phyloP scores from a whole-genome alignment of 2,797 vertebrate species.

The Salmo trutta region DNA sequence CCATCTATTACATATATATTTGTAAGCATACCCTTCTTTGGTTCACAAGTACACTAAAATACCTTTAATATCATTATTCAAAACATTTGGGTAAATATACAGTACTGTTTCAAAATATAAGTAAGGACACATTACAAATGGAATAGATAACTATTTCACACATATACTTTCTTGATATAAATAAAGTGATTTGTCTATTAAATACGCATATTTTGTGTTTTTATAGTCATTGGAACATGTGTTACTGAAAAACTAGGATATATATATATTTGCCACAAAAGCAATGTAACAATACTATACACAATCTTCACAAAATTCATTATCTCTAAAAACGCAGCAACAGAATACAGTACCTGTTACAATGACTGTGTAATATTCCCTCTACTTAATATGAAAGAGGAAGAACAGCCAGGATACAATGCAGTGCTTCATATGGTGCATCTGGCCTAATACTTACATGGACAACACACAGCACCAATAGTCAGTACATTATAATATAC shows the following conservation, averaged over 20 bases:
- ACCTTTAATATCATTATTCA: conserved; percentile 78
- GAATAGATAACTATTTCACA: conserved; percentile 85
- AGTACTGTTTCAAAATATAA: conserved; percentile 82
- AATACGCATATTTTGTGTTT: conserved; percentile 67
- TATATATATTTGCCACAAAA: conserved; percentile 73
- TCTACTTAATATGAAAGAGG: conserved; percentile 74
- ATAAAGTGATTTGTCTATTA: conserved; percentile 79
- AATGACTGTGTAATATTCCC: conserved; percentile 65
- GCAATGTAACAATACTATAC: conserved; percentile 87
- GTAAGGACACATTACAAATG: conserved; percentile 87
- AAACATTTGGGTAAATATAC: conserved; percentile 60
- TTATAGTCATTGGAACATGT: conserved; percentile 68
- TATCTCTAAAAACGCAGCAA: conserved; percentile 85
- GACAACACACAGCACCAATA: conserved; percentile 71
- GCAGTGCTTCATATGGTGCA: conserved; percentile 52
- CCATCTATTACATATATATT: conserved; percentile 45
- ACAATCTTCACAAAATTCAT: conserved; percentile 85
- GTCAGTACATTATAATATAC: conserved; percentile 44
- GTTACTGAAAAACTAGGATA: conserved; percentile 87
- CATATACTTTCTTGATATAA: conserved; percentile 86
- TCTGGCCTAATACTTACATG: conserved; percentile 68
- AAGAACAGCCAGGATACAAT: conserved; percentile 63
- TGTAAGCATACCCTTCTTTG: conserved; percentile 84
- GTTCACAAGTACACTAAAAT: conserved; percentile 92
- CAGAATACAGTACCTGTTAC: conserved; percentile 73